Percentiles rank a stretch among this genome's conserved stretches.
These are phyloP conservation scores for Ferdinandea cuprea DNA, from an alignment of 2,888 invertebrate species.

Conservation along the genomic window DNA sequence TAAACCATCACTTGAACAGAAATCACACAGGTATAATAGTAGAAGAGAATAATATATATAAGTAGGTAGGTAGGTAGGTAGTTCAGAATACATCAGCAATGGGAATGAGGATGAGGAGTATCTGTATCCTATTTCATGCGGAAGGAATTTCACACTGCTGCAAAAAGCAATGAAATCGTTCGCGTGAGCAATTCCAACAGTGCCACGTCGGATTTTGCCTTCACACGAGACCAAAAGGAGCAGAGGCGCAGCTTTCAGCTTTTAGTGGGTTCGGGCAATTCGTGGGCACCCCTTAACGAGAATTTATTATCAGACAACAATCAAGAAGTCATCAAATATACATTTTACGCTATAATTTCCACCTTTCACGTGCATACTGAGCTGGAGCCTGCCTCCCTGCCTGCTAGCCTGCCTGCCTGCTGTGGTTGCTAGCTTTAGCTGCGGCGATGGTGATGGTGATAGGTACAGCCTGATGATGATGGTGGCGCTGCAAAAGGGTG, in stretches of 20 bases:
- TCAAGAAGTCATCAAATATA: constrained; percentile 82
- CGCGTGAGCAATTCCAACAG: constrained; percentile 72
- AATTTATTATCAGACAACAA: constrained; percentile 77
- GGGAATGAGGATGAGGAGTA: constrained; percentile 63
- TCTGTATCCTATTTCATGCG: constrained; percentile 71
- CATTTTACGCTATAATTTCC: constrained; percentile 81
- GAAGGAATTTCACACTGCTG: constrained; percentile 73
- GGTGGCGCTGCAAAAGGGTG: constrained; percentile 48
- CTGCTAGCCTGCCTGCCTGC: too few species aligned
- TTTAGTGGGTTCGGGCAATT: constrained; percentile 46
- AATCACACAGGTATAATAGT: constrained; percentile 58
- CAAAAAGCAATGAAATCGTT: constrained; percentile 70
- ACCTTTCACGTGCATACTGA: constrained; percentile 76
- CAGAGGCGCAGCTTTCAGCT: constrained; percentile 23
- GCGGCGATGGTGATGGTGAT: constrained; percentile 33
- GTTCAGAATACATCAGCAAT: too few species aligned
- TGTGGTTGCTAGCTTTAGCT: constrained; percentile 43
- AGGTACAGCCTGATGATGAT: constrained; percentile 48
- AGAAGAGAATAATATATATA: constrained; percentile 28
- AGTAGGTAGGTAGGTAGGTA: too few species aligned
- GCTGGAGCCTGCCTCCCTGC: too few species aligned
- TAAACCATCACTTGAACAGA: constrained; percentile 59
- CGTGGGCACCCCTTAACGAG: constrained; percentile 73
- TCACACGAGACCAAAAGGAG: constrained; percentile 40
- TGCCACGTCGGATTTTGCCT: constrained; percentile 64